Base-by-base conservation (phyloP, 2,797 vertebrate species). In the Rhyacichthys aspro region DNA sequence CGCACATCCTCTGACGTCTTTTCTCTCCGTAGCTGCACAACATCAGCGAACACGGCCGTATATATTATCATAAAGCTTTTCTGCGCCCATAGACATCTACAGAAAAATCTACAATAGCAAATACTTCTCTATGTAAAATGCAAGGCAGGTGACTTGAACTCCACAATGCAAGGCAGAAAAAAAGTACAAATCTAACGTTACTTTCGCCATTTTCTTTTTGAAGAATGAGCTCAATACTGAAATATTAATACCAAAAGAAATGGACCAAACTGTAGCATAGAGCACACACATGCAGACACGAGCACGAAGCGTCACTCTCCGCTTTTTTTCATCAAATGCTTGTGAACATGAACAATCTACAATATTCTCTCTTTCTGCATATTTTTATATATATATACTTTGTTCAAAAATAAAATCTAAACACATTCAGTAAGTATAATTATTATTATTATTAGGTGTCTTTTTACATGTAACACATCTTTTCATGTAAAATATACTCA, bases 401-500 rank as follows among this genome's bases (percentile, higher is more conserved):
- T 55, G 15, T 55, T 73, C 58, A 87, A 87, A 90, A 90, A 86
- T 86, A 89, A 88, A 82, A 83, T 87, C 70, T 84, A 78, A 79
- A 28, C 83, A 88, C 85, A 88, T 90, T 89, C 82, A 89, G 79
- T 82, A 17, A 50, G 32, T 33, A n/a, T n/a, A n/a, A n/a, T n/a
- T n/a, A n/a, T n/a, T n/a, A n/a, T n/a, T n/a, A 33, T 37, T 77
- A 73, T 76, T 48, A 63, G 70, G 52, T 74, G 67, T 72, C 38
- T 47, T 57, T 52, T 68, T 59, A 76, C 72, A 70, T 63, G 76
- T 48, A 77, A 76, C 77, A 87, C 55, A 87, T 83, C 84, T 84
- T 84, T 83, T 88, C 67, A 84, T 86, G 87, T 82, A 86, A 89
- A 90, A 90, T 90, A 89, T 78, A 88, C 56, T 86, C 75, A 71